phyloP scores from a whole-genome alignment of 2,888 invertebrate species.

The Dorcus parallelipipedus region DNA sequence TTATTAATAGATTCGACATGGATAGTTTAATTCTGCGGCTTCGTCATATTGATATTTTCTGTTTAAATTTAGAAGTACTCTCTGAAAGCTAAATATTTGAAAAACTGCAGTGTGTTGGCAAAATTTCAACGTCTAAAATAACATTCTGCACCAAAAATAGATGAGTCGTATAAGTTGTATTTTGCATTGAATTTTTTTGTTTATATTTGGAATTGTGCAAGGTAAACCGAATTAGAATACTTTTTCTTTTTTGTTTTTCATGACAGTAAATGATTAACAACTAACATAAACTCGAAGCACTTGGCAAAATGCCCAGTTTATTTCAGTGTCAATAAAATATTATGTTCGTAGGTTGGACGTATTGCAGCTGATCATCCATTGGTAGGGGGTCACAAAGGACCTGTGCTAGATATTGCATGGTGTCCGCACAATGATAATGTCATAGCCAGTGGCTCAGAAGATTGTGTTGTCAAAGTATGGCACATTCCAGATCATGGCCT shows the following conservation, averaged over 20 bases:
- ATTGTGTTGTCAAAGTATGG: slow-evolving; percentile 92
- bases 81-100: slow-evolving; percentile 25
- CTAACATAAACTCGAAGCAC: no score
- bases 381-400: slow-evolving; percentile 95
- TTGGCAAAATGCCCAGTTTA: background rate
- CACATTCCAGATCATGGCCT: slow-evolving; percentile 91
- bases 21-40: no score
- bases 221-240: no score
- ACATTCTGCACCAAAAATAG: slow-evolving; percentile 27
- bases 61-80: slow-evolving; percentile 6
- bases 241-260: no score
- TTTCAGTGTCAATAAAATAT: background rate
- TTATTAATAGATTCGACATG: no score
- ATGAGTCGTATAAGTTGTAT: slow-evolving; percentile 1
- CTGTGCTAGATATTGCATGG: slow-evolving; percentile 95
- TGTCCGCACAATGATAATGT: slow-evolving; percentile 98
- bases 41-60: no score
- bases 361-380: slow-evolving; percentile 91
- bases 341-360: slow-evolving; percentile 75
- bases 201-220: no score
- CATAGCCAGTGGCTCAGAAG: slow-evolving; percentile 96
- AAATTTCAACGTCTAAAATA: slow-evolving; percentile 23
- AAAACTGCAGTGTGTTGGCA: slow-evolving; percentile 36
- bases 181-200: no score
- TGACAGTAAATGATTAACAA: no score